These are phyloP conservation scores for Myioborus melanocephalus DNA, from an alignment of 2,797 vertebrate genomes.

Conservation along the genomic window DNA sequence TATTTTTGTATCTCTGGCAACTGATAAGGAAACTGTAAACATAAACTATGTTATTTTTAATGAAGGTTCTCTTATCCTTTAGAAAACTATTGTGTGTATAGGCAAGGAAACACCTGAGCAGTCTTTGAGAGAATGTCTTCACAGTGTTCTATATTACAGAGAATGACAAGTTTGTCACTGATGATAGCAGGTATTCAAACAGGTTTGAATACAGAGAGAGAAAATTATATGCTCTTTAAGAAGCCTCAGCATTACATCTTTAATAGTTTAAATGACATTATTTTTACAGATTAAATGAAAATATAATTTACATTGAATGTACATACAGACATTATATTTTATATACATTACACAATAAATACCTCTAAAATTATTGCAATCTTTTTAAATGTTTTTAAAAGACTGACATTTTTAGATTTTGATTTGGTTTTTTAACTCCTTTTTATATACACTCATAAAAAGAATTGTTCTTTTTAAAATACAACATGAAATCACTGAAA, in stretches of 20 bases:
- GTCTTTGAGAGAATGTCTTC: not conserved
- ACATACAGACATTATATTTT: not conserved
- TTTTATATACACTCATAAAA: not conserved
- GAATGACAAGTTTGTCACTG: not conserved
- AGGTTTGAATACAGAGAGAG: not conserved
- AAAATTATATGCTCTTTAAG: not conserved
- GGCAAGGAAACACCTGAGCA: not conserved
- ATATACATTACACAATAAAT: not conserved
- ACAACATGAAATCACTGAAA: not conserved
- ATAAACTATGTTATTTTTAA: not conserved
- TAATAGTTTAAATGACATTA: not conserved
- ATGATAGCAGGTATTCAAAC: not conserved
- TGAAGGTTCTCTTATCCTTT: not conserved
- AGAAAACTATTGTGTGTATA: not conserved
- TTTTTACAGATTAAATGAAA: not conserved
- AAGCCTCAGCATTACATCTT: not conserved
- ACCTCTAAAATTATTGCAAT: not conserved
- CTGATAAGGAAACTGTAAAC: not conserved
- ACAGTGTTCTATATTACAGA: accelerated
- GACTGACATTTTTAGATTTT: not conserved
- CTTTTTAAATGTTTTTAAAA: not conserved
- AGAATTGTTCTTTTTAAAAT: not conserved
- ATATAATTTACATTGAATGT: not conserved
- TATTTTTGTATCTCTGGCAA: not conserved
- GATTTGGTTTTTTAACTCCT: not conserved